Conservation (phyloP, 2,797 vertebrate species). For the Bradypus variegatus region DNA sequence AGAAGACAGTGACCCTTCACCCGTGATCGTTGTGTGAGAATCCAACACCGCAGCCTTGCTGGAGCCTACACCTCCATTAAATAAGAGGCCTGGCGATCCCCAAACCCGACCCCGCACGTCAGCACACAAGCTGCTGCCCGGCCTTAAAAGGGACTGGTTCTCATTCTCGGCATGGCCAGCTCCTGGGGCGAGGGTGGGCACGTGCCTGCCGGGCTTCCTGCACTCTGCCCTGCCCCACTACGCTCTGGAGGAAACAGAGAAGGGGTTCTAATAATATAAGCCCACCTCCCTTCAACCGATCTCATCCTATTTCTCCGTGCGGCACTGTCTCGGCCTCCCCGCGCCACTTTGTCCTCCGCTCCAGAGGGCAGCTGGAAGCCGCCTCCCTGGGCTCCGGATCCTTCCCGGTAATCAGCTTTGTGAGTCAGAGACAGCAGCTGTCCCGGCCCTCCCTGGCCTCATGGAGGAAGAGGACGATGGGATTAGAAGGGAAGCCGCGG, state of each 20-base stretch:
- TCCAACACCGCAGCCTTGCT: too few relatives aligned
- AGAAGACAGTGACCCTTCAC: not conserved
- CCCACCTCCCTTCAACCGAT: too few relatives aligned
- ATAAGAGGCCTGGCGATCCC: not conserved
- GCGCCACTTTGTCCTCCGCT: too few relatives aligned
- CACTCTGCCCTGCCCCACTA: not conserved
- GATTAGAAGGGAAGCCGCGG: not conserved
- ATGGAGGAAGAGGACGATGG: not conserved
- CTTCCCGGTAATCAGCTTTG: conserved; percentile 53
- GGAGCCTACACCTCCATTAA: not conserved
- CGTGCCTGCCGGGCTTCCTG: not conserved
- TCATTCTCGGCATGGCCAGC: not conserved
- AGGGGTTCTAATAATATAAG: not conserved
- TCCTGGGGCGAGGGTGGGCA: too few relatives aligned
- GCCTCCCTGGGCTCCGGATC: not conserved
- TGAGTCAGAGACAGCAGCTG: conserved; percentile 49
- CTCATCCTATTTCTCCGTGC: too few relatives aligned
- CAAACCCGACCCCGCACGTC: not conserved
- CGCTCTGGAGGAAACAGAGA: not conserved
- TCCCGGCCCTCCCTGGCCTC: conserved; percentile 7
- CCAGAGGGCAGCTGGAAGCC: not conserved
- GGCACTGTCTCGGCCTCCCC: not conserved
- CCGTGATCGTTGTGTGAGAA: not conserved
- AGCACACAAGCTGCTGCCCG: not conserved
- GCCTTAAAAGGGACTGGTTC: not conserved